Evolutionary conservation across 2,113 vertebrate genomes (phyloP).

Genomic region (Clarias gariepinus): DNA sequence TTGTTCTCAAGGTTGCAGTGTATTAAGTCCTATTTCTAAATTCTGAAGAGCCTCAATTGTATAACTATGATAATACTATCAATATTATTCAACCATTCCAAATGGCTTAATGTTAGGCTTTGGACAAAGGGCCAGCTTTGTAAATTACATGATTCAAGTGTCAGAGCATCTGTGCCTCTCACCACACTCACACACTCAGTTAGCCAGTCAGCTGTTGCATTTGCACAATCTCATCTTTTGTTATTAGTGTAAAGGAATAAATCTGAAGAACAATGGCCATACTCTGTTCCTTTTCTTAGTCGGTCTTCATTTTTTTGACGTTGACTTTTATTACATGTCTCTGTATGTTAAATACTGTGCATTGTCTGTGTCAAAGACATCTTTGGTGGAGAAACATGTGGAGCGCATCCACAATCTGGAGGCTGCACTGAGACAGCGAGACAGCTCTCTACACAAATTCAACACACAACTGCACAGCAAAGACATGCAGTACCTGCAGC

Average conservation of each 20-base stretch:
- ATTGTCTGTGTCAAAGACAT: slow-evolving; percentile 72
- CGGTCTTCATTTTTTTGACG: slow-evolving; percentile 8
- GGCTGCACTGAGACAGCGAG: slow-evolving; percentile 84
- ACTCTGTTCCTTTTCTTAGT: neutral
- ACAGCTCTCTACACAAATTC: slow-evolving; percentile 81
- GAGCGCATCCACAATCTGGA: slow-evolving; percentile 90
- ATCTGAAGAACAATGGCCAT: neutral
- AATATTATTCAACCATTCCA: slow-evolving; percentile 26
- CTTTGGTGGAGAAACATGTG: slow-evolving; percentile 91
- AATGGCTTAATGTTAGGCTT: slow-evolving; percentile 39
- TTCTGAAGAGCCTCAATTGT: slow-evolving; percentile 12
- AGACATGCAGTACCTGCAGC: slow-evolving; percentile 88
- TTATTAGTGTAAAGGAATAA: slow-evolving; percentile 23
- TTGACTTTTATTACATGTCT: neutral
- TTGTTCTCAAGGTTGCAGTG: neutral
- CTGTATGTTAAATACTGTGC: neutral
- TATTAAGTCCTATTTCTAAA: slow-evolving; percentile 14
- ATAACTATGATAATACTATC: slow-evolving; percentile 20
- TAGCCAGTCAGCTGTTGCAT: slow-evolving; percentile 50
- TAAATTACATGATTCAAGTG: slow-evolving; percentile 45
- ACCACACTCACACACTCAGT: slow-evolving; percentile 47
- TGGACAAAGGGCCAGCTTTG: slow-evolving; percentile 39
- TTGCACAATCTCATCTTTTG: slow-evolving; percentile 47
- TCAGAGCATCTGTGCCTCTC: slow-evolving; percentile 47
- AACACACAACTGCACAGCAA: slow-evolving; percentile 80